Evolutionary conservation across 2,113 vertebrate genomes (phyloP).

Genomic region (Myotis lucifugus): DNA sequence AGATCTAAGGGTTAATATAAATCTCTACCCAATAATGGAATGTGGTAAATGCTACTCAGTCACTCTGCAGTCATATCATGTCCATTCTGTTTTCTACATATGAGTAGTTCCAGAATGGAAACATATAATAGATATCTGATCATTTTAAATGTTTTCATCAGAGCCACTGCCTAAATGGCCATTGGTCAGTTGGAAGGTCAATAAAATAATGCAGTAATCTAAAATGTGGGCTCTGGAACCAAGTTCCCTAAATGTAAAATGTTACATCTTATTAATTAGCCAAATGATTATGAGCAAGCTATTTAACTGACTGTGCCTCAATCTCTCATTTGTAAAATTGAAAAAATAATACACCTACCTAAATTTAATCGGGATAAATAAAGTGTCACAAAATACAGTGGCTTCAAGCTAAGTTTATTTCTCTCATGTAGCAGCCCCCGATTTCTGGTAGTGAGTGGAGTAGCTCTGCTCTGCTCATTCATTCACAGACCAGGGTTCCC

Average conservation of each 20-base stretch:
- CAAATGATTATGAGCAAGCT: not conserved
- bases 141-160: not conserved
- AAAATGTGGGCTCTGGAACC: not conserved
- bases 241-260: not conserved
- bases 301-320: not conserved
- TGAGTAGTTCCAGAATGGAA: not conserved
- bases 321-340: constrained; percentile 20
- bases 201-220: not conserved
- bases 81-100: not conserved
- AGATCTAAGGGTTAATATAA: not conserved
- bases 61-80: not conserved
- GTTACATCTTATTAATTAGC: not conserved
- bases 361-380: not conserved
- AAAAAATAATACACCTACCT: not conserved
- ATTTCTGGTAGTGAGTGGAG: not conserved
- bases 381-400: not conserved
- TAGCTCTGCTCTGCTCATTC: not conserved
- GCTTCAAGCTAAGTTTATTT: not conserved
- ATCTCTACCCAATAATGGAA: not conserved
- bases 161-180: not conserved
- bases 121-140: not conserved
- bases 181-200: not conserved
- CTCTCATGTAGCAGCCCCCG: not conserved
- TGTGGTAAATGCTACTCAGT: not conserved
- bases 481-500: not conserved